Evolutionary conservation across 2,888 invertebrate genomes (phyloP).

Genomic region (Tipula confusa): DNA sequence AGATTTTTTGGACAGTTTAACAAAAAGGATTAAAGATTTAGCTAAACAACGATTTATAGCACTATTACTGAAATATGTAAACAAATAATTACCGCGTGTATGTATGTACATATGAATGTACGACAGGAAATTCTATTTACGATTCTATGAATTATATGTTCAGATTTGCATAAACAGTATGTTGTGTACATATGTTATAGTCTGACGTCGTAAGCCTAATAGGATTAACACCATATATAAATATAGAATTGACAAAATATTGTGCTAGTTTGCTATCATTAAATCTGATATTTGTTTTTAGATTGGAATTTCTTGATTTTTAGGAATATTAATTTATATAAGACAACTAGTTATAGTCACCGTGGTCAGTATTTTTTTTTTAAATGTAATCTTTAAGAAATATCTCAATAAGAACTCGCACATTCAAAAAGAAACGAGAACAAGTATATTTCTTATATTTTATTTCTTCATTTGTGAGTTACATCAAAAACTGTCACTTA

Average conservation of each 20-base stretch:
- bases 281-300: neutral
- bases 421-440: neutral
- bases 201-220: neutral
- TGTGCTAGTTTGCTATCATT: neutral
- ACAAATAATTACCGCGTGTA: neutral
- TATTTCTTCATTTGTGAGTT: neutral
- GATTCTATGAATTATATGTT: neutral
- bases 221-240: too few species aligned
- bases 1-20: conserved; percentile 28
- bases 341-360: neutral
- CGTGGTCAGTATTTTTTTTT: neutral
- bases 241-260: neutral
- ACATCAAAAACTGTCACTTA: conserved; percentile 9
- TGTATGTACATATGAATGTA: neutral
- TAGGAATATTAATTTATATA: neutral
- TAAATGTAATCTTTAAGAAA: neutral
- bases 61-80: neutral
- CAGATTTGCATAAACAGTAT: neutral
- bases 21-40: conserved; percentile 29
- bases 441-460: conserved; percentile 15
- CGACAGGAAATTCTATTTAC: neutral
- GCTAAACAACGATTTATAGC: neutral
- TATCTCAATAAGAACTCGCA: neutral
- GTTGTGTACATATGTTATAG: neutral
- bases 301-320: neutral